These are phyloP conservation scores for Drosophila melanosoma DNA, from an alignment of 2,888 invertebrate species.

Conservation along the genomic window DNA sequence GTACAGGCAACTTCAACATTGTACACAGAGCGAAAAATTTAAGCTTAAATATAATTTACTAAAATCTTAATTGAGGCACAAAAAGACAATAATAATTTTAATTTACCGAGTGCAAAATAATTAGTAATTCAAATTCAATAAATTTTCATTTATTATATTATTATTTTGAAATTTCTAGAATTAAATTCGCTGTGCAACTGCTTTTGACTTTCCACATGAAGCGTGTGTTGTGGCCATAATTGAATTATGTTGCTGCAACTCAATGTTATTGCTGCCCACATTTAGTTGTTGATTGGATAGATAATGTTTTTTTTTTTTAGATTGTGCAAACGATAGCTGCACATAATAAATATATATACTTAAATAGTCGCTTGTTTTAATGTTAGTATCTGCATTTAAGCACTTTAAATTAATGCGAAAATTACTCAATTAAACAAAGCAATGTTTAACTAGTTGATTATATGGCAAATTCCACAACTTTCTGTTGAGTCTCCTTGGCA, in stretches of 20 bases:
- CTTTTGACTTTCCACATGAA: slow-evolving; percentile 25
- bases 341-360: slow-evolving; percentile 1
- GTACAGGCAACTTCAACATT: background rate
- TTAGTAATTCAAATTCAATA: background rate
- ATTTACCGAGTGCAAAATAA: background rate
- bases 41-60: too few relatives aligned
- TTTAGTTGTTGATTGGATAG: slow-evolving; percentile 48
- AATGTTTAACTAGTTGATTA: background rate
- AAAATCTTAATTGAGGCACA: background rate
- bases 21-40: background rate
- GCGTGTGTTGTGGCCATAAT: slow-evolving; percentile 70
- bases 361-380: background rate
- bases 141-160: background rate
- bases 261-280: slow-evolving; percentile 14
- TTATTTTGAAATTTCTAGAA: background rate
- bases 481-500: background rate
- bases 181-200: background rate
- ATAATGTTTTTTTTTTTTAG: slow-evolving; percentile 53
- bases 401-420: slow-evolving; percentile 11
- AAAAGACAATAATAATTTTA: background rate
- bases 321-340: slow-evolving; percentile 46
- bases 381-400: background rate
- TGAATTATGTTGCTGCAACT: slow-evolving; percentile 67
- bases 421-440: slow-evolving; percentile 11
- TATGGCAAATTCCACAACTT: background rate